These are phyloP conservation scores for Lerema accius DNA, from an alignment of 1,140 invertebrate species.

Conservation along the genomic window DNA sequence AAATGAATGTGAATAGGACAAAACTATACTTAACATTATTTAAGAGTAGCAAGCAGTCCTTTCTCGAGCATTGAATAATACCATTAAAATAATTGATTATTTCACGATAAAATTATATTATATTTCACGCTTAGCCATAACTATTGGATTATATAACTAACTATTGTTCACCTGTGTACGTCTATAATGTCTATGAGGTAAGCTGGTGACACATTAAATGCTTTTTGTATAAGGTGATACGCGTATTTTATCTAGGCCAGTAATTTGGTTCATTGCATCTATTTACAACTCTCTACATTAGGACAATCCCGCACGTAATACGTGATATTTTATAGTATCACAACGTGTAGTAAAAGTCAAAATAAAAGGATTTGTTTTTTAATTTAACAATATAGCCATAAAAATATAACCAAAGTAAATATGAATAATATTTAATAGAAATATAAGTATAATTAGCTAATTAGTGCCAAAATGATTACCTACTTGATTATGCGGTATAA, in stretches of 20 bases:
- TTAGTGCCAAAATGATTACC: background rate
- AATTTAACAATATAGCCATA: no score
- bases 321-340: no score
- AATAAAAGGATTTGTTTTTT: no score
- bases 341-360: no score
- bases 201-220: no score
- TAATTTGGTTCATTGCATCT: no score
- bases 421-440: background rate
- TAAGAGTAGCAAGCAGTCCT: background rate
- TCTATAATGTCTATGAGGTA: background rate
- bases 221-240: no score
- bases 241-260: no score
- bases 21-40: background rate
- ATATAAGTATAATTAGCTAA: background rate
- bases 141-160: background rate
- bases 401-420: background rate
- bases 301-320: no score
- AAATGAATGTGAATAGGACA: constrained; percentile 4
- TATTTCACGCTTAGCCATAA: background rate
- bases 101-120: background rate
- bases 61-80: background rate
- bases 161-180: background rate
- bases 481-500: background rate
- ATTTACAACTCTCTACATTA: no score
- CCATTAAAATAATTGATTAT: background rate